Conservation (phyloP, 2,113 vertebrate genomes). For the Oncorhynchus tshawytscha region DNA sequence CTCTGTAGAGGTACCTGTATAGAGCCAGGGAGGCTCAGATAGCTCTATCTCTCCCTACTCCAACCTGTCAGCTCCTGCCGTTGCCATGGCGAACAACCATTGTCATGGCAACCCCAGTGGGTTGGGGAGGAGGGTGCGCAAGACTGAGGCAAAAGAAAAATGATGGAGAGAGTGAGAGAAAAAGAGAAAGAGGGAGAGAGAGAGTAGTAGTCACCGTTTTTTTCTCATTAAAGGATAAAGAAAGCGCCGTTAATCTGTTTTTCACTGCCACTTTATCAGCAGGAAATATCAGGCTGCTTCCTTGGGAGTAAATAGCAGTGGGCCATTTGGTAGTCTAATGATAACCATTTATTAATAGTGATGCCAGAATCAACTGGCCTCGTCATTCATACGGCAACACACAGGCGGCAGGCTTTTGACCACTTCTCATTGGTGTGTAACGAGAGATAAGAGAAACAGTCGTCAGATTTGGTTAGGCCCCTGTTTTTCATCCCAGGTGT, state of each 20-base stretch:
- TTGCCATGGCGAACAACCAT: conserved; percentile 60
- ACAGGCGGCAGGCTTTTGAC: conserved; percentile 2
- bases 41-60: conserved; percentile 29
- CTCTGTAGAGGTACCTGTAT: neutral
- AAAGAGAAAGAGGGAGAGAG: conserved; percentile 8
- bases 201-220: conserved; percentile 1
- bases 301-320: conserved; percentile 46
- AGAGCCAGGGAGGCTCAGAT: conserved; percentile 35
- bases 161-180: conserved; percentile 8
- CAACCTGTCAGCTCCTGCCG: conserved; percentile 61
- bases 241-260: conserved; percentile 46
- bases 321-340: conserved; percentile 49
- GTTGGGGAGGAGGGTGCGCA: conserved; percentile 26
- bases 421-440: neutral
- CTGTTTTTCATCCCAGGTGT: conserved; percentile 13
- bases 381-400: neutral
- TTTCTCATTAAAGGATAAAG: conserved; percentile 53
- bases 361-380: conserved; percentile 35
- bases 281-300: conserved; percentile 38
- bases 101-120: conserved; percentile 66
- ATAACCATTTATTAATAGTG: conserved; percentile 45
- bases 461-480: conserved; percentile 29
- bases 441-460: neutral
- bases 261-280: conserved; percentile 50
- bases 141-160: conserved; percentile 7